A percentile compares a stretch with the other conserved stretches of the same genome.
Evolutionary conservation across 2,888 invertebrate species (phyloP).

Genomic region (Falcaria lacertinaria): DNA sequence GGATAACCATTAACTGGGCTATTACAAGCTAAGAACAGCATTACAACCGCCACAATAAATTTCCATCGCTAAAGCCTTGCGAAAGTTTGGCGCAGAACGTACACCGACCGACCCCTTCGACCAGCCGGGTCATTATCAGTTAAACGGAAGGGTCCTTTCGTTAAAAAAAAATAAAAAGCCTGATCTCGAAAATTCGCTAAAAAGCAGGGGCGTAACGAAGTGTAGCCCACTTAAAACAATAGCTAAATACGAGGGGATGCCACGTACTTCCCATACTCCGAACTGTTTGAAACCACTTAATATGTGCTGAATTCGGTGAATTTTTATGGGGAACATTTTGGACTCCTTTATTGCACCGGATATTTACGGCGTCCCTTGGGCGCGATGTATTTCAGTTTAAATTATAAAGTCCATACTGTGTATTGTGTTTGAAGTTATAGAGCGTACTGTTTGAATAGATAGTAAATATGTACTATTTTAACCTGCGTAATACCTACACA

Average conservation of each 20-base stretch:
- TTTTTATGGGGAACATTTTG: slow-evolving; percentile 60
- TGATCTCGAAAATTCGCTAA: slow-evolving; percentile 62
- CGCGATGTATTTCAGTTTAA: slow-evolving; percentile 49
- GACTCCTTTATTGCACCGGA: slow-evolving; percentile 60
- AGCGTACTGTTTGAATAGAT: too few species aligned
- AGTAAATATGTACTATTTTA: too few species aligned
- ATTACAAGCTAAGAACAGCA: slow-evolving; percentile 59
- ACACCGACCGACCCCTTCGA: slow-evolving; percentile 33
- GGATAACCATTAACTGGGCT: slow-evolving; percentile 58
- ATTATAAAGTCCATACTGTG: slow-evolving; percentile 44
- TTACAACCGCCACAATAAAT: slow-evolving; percentile 69
- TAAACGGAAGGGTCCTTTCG: slow-evolving; percentile 61
- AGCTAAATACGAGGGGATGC: slow-evolving; percentile 70
- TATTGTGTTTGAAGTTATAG: slow-evolving; percentile 12
- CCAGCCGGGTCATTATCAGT: slow-evolving; percentile 69
- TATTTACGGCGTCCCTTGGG: slow-evolving; percentile 64
- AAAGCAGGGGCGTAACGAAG: slow-evolving; percentile 75
- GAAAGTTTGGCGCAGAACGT: slow-evolving; percentile 38
- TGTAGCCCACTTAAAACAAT: slow-evolving; percentile 77
- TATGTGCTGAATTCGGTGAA: slow-evolving; percentile 73
- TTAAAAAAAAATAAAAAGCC: slow-evolving; percentile 64
- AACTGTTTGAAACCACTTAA: slow-evolving; percentile 64
- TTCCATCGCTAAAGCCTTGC: slow-evolving; percentile 58
- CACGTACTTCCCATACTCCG: slow-evolving; percentile 60
- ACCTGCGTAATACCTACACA: neutral